These are phyloP conservation scores for Bovichtus diacanthus DNA, from an alignment of 2,797 vertebrate species.

Conservation along the genomic window DNA sequence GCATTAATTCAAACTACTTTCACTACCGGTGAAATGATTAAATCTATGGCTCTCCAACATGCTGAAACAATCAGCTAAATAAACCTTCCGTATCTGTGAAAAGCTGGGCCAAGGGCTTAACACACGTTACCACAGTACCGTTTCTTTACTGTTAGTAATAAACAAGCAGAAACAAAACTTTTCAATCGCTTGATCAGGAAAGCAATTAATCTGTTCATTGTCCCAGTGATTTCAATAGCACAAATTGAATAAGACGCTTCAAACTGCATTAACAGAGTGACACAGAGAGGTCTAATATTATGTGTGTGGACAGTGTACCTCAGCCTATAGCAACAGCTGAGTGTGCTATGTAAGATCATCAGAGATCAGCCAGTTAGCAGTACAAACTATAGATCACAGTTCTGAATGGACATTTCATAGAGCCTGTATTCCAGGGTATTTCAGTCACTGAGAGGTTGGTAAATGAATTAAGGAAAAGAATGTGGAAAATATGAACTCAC, in stretches of 20 bases:
- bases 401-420: no score
- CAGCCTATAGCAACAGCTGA: not conserved
- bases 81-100: not conserved
- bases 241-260: not conserved
- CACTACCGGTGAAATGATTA: not conserved
- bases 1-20: not conserved
- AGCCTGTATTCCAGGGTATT: no score
- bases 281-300: not conserved
- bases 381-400: no score
- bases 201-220: not conserved
- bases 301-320: not conserved
- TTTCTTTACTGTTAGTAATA: not conserved
- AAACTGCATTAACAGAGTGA: not conserved
- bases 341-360: no score
- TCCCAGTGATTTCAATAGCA: not conserved
- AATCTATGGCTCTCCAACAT: not conserved
- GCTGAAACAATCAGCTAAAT: not conserved
- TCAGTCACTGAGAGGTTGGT: no score
- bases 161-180: not conserved
- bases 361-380: no score
- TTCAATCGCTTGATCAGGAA: not conserved
- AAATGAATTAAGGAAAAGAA: no score
- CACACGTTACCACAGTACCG: not conserved
- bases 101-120: not conserved
- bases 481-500: no score